Conservation (phyloP, 2,113 vertebrate genomes). For the cat (Felis catus) region DNA sequence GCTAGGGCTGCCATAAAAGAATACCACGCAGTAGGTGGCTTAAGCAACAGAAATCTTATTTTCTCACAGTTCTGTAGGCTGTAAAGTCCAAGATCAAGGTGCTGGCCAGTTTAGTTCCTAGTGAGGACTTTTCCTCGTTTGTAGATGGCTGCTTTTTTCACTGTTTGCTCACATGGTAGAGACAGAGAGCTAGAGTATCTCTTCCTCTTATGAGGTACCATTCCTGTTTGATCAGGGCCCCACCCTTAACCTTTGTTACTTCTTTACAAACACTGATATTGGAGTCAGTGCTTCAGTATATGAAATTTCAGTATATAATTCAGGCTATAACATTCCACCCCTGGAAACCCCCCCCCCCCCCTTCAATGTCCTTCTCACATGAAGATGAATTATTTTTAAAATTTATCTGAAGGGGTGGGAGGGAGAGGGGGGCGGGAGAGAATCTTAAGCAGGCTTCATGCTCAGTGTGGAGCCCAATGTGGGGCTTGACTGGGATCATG, state of each 20-base stretch:
- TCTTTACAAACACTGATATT: neutral
- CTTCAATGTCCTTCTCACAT: neutral
- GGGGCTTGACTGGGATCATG: too few species aligned
- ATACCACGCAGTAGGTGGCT: too few species aligned
- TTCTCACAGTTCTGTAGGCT: neutral
- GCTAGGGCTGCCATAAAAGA: neutral
- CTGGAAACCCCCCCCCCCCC: accelerated
- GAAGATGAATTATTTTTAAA: neutral
- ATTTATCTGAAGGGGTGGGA: too few species aligned
- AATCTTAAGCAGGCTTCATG: too few species aligned
- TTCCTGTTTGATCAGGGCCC: neutral
- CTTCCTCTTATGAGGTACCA: neutral
- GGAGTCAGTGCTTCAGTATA: neutral
- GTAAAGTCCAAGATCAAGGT: neutral
- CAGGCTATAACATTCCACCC: neutral
- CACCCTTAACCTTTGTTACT: neutral
- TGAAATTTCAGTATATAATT: neutral
- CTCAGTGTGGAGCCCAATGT: too few species aligned
- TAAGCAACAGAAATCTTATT: neutral
- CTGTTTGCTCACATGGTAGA: neutral
- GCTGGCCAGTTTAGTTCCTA: neutral
- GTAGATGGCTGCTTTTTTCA: neutral
- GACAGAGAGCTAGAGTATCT: neutral
- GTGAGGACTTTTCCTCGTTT: neutral
- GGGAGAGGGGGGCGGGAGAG: too few species aligned